Percentiles rank a stretch among this genome's conserved stretches.
phyloP scores from a whole-genome alignment of 2,888 invertebrate species.

The Lordiphosa fenestrarum region DNA sequence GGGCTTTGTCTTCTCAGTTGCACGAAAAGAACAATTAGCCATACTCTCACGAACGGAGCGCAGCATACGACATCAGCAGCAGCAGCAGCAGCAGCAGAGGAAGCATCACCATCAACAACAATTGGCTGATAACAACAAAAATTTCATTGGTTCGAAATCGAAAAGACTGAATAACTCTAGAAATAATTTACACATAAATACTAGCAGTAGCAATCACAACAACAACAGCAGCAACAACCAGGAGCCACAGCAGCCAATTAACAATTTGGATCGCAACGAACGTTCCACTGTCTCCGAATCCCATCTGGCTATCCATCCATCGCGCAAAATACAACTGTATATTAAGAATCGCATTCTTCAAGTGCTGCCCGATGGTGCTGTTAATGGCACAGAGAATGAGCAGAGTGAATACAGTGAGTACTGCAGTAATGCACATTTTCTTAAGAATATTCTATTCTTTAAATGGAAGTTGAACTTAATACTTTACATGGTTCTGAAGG shows the following conservation, averaged over 20 bases:
- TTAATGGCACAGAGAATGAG: conserved; percentile 91
- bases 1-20: conserved; percentile 64
- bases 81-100: conserved; percentile 31
- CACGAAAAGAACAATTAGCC: conserved; percentile 56
- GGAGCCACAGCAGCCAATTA: conserved; percentile 50
- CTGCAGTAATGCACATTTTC: no score
- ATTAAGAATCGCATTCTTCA: conserved; percentile 91
- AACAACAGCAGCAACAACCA: conserved; percentile 55
- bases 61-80: conserved; percentile 70
- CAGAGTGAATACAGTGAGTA: conserved; percentile 92
- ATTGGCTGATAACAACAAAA: conserved; percentile 45
- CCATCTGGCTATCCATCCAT: conserved; percentile 88
- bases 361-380: conserved; percentile 90
- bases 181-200: conserved; percentile 71
- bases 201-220: conserved; percentile 48
- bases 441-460: no score
- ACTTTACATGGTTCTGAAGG: no score
- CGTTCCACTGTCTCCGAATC: conserved; percentile 91
- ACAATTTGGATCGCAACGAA: conserved; percentile 81
- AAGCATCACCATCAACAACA: conserved; percentile 23
- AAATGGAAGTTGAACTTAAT: no score
- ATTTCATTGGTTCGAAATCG: conserved; percentile 77
- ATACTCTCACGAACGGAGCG: conserved; percentile 79
- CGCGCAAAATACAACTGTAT: conserved; percentile 91
- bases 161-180: conserved; percentile 80